Evolutionary conservation across 2,888 invertebrate genomes (phyloP), one percentile per base, ranked within the genome.

Genomic region (Andrena bucephala): DNA sequence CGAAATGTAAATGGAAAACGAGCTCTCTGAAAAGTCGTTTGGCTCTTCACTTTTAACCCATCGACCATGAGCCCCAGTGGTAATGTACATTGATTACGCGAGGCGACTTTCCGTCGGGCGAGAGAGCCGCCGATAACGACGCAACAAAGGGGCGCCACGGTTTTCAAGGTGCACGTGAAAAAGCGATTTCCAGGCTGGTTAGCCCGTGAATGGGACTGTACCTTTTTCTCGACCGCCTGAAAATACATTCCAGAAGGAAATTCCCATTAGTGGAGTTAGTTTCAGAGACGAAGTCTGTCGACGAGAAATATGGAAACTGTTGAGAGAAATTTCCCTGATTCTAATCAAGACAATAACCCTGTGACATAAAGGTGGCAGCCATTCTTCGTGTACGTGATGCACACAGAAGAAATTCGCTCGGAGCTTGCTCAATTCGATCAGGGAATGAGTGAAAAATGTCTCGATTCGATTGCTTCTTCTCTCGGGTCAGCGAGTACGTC

Each of bases 21-120:
- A 57, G 57, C 20, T 24, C 24, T 57, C 27, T 57, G 57, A 10
- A 10, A 57, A 27, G 24, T 27, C 24, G 24, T 24, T 57, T 24
- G 8, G 24, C 10, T 24, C 24, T 57, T 24, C 20, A 24, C 24
- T 24, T 57, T 57, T 24, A 57, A 10, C 24, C 24, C 57, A 24
- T 27, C 20, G 57, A 57, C 57, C 57, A 57, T 1, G 24, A 10
- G 20, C 3, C 4, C 24, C 27, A 10, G 57, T 57, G 27, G 57
- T 57, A 27, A 57, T 27, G 24, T 57, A 57, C 57, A 57, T 57
- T 57, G 57, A 57, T 57, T 27, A 57, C 27, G 57, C 10, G 57
- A 57, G 57, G 24, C 57, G 57, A 57, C 57, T 24, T 57, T 57
- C 24, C 57, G 57, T 24, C 57, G 57, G 57, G 24, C 24, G 57